Evolutionary conservation across 2,797 vertebrate genomes (phyloP).

Genomic region (Saguinus oedipus): DNA sequence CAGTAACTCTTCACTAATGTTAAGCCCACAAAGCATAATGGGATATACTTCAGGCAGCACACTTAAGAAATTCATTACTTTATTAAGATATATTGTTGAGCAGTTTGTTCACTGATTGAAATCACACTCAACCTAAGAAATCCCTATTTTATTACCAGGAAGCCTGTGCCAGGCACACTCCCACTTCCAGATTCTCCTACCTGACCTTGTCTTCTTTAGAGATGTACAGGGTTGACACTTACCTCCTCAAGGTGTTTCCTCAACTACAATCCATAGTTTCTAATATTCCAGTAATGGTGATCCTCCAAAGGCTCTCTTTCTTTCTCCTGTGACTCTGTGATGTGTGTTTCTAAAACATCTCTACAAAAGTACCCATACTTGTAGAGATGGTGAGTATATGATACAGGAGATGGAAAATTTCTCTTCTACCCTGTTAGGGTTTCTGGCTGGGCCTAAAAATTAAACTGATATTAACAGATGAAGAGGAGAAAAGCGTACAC

Average conservation of each 20-base stretch:
- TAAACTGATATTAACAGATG: not conserved
- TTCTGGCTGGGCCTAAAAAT: not conserved
- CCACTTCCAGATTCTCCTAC: not conserved
- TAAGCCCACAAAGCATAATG: not conserved
- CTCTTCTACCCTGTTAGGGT: too few relatives aligned
- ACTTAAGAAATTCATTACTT: not conserved
- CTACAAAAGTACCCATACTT: not conserved
- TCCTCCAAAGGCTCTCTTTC: not conserved
- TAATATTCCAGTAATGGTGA: not conserved
- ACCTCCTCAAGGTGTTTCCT: not conserved
- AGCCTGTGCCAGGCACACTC: not conserved
- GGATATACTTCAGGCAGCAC: not conserved
- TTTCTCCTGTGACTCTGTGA: not conserved
- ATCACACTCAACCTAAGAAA: not conserved
- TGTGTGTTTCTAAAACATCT: not conserved
- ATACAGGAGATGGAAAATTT: not conserved
- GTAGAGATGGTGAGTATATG: not conserved
- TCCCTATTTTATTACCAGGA: not conserved
- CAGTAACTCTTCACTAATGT: fast-evolving
- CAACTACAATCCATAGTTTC: not conserved
- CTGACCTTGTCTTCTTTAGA: not conserved
- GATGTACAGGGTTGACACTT: not conserved
- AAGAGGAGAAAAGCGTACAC: not conserved
- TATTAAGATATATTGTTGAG: not conserved
- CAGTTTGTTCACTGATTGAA: not conserved